Percentiles rank a stretch among this genome's conserved stretches.
Evolutionary conservation across 37 sponge, comb jelly and placozoan species (phyloP).

Genomic region (Geodia barretti): DNA sequence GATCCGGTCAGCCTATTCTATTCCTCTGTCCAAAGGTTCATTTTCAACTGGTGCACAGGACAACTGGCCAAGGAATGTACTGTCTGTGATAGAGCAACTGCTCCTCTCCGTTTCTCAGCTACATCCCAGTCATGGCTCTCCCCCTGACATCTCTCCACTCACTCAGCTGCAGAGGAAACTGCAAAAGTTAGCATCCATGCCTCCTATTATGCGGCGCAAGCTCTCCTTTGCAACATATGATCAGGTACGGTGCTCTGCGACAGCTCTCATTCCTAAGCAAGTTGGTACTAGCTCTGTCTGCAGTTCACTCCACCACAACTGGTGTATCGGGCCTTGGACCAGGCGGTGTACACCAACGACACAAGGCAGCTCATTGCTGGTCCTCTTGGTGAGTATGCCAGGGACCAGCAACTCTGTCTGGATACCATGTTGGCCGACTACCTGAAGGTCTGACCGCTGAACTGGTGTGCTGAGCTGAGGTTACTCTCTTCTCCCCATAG

Average conservation of each 20-base stretch:
- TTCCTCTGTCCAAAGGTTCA: neutral
- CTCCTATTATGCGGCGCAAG: neutral
- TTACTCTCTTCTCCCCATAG: conserved; percentile 2
- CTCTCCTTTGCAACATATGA: neutral
- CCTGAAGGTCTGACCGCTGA: neutral
- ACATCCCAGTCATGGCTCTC: neutral
- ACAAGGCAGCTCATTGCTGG: neutral
- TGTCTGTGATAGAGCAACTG: neutral
- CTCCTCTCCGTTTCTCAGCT: neutral
- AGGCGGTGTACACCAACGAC: neutral
- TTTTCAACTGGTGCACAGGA: neutral
- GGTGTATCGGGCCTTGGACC: neutral
- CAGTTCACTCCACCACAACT: neutral
- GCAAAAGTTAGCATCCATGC: neutral
- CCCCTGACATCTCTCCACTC: neutral
- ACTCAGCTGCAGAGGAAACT: neutral
- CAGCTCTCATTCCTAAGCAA: neutral
- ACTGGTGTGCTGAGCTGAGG: neutral
- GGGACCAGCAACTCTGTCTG: neutral
- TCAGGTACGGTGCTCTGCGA: neutral
- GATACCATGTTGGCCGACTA: neutral
- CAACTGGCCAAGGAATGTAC: neutral
- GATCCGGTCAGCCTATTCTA: neutral
- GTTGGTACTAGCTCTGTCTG: neutral
- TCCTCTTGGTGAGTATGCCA: neutral